phyloP scores from a whole-genome alignment of 1,140 invertebrate genomes.

The Probaryconus sp. region DNA sequence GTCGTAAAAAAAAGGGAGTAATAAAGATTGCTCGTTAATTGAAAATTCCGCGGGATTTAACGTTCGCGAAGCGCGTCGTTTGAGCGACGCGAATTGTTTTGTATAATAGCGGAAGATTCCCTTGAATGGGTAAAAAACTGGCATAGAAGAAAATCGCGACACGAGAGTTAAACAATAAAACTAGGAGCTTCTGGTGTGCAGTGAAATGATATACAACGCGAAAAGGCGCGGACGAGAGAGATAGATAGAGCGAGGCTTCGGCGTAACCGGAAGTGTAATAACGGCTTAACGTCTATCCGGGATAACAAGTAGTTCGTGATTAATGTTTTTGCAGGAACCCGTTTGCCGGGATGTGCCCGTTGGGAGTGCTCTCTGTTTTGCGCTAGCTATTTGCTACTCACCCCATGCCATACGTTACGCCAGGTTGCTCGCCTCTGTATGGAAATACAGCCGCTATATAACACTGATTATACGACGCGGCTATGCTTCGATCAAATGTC shows the following conservation, averaged over 20 bases:
- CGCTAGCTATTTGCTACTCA: constrained; percentile 61
- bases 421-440: constrained; percentile 44
- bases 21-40: constrained; percentile 31
- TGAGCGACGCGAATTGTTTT: constrained; percentile 18
- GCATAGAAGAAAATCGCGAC: constrained; percentile 39
- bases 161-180: constrained; percentile 48
- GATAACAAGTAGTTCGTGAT: constrained; percentile 70
- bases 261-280: constrained; percentile 66
- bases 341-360: constrained; percentile 64
- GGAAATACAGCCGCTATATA: constrained; percentile 46
- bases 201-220: constrained; percentile 44
- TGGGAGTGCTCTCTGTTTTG: constrained; percentile 66
- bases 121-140: constrained; percentile 27
- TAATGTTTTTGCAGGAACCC: constrained; percentile 70
- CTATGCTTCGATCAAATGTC: constrained; percentile 42
- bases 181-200: constrained; percentile 23
- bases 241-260: constrained; percentile 40
- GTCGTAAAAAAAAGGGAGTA: background rate
- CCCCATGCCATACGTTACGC: constrained; percentile 55
- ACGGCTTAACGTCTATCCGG: constrained; percentile 62
- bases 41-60: constrained; percentile 23
- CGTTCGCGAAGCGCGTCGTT: background rate
- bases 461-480: constrained; percentile 39
- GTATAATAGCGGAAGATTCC: constrained; percentile 19
- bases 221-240: constrained; percentile 37